phyloP scores from a whole-genome alignment of 2,888 invertebrate genomes.

The Uloborus plumipes region DNA sequence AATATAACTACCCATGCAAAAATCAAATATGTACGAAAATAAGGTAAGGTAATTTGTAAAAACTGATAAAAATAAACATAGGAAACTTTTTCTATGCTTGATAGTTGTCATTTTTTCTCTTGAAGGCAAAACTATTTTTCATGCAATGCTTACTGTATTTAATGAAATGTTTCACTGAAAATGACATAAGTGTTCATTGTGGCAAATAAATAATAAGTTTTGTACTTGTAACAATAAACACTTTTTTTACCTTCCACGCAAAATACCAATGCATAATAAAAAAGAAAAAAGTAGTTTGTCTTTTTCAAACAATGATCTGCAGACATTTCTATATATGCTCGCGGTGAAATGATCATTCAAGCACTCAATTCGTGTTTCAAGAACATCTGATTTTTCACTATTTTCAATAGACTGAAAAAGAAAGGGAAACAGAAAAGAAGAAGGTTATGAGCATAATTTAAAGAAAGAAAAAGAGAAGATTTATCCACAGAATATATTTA shows the following conservation, averaged over 20 bases:
- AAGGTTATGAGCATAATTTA: too few relatives aligned
- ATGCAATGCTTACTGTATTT: too few relatives aligned
- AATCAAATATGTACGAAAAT: too few relatives aligned
- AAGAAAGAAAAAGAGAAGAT: not conserved
- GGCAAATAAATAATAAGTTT: too few relatives aligned
- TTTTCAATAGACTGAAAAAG: conserved; percentile 72
- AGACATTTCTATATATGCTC: conserved; percentile 73
- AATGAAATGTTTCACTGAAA: too few relatives aligned
- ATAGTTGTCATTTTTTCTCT: too few relatives aligned
- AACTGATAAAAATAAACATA: too few relatives aligned
- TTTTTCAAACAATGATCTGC: conserved; percentile 82
- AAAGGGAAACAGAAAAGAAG: conserved; percentile 7
- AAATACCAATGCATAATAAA: conserved; percentile 77
- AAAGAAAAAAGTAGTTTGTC: conserved; percentile 94
- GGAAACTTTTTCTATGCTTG: too few relatives aligned
- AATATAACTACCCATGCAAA: too few relatives aligned
- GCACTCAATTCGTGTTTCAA: conserved; percentile 70
- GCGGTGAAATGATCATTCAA: conserved; percentile 73
- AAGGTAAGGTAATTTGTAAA: too few relatives aligned
- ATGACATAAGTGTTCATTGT: too few relatives aligned
- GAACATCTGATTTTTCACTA: conserved; percentile 71
- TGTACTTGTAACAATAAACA: not conserved
- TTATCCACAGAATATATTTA: not conserved
- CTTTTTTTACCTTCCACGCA: conserved; percentile 53
- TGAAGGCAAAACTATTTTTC: too few relatives aligned